These are phyloP conservation scores for Chlorops oryzae DNA, from an alignment of 1,140 invertebrate species.

Conservation along the genomic window DNA sequence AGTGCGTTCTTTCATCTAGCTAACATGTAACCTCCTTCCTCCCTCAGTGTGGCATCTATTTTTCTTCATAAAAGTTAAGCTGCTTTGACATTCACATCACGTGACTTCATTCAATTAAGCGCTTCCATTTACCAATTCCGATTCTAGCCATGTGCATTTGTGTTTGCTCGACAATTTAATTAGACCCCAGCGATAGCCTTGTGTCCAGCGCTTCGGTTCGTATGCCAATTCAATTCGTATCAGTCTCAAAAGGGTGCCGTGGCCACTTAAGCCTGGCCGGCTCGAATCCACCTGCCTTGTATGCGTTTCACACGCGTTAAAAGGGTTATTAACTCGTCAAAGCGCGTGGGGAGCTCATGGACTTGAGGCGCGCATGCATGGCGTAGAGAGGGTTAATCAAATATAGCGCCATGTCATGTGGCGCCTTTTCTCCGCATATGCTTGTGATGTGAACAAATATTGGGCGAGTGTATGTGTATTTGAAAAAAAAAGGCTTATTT, in stretches of 20 bases:
- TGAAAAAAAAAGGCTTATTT: not conserved
- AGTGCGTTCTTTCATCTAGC: not conserved
- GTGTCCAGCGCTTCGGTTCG: too few species aligned
- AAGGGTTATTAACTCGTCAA: slow-evolving; percentile 48
- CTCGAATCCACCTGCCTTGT: slow-evolving; percentile 1
- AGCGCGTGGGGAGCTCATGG: not conserved
- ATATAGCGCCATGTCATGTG: slow-evolving; percentile 16
- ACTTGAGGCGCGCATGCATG: not conserved
- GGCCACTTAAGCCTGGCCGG: slow-evolving; percentile 38
- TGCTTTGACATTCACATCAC: slow-evolving; percentile 45
- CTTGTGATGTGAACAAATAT: too few species aligned
- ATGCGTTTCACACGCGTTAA: slow-evolving; percentile 36
- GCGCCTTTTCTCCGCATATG: slow-evolving; percentile 7
- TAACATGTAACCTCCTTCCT: slow-evolving; percentile 1
- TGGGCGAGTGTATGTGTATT: too few species aligned
- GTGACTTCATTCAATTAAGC: slow-evolving; percentile 48
- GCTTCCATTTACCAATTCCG: slow-evolving; percentile 13
- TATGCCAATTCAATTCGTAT: too few species aligned
- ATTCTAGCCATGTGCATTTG: slow-evolving; percentile 3
- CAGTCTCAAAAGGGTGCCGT: slow-evolving; percentile 44
- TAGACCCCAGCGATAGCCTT: slow-evolving; percentile 14
- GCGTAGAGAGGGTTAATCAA: slow-evolving; percentile 16
- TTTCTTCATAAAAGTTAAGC: slow-evolving; percentile 3
- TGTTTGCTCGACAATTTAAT: slow-evolving; percentile 12
- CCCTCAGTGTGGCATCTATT: not conserved